Conservation (phyloP, 2,113 vertebrate genomes). For the Gymnarchus niloticus region DNA sequence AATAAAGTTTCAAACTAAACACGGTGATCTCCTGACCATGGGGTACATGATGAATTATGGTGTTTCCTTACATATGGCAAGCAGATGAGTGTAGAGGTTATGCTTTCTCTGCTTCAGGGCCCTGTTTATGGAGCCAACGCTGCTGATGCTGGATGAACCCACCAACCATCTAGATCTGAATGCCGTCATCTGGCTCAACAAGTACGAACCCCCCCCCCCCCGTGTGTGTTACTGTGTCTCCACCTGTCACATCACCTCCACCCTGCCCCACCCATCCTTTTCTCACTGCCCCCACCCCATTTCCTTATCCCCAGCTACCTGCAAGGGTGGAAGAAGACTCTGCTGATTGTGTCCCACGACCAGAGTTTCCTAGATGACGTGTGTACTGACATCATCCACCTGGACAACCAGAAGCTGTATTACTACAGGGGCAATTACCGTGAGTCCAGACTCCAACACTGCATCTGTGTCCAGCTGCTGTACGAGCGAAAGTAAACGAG, state of each 20-base stretch:
- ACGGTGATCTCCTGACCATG: too few relatives aligned
- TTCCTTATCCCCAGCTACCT: conserved; percentile 66
- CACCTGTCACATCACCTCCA: not conserved
- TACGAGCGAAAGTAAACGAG: not conserved
- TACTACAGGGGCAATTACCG: conserved; percentile 90
- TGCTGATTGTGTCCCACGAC: conserved; percentile 88
- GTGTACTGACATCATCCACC: conserved; percentile 84
- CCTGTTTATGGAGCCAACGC: conserved; percentile 85
- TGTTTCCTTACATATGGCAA: not conserved
- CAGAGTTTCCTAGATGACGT: conserved; percentile 90
- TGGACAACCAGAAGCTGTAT: conserved; percentile 79
- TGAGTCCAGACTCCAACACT: conserved; percentile 51
- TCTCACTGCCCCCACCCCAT: not conserved
- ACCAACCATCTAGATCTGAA: conserved; percentile 92
- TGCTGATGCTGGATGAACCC: conserved; percentile 89
- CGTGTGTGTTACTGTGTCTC: not conserved
- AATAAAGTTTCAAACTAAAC: too few relatives aligned
- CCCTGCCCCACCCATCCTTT: not conserved
- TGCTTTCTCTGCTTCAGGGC: conserved; percentile 59
- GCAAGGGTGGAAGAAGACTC: conserved; percentile 86
- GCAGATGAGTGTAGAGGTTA: not conserved
- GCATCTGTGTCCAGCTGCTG: not conserved
- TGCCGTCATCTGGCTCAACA: conserved; percentile 94
- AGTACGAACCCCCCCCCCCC: conserved; percentile 56
- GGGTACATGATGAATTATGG: not conserved